Conservation (phyloP, 1,140 invertebrate species). For the Bombus polaris region DNA sequence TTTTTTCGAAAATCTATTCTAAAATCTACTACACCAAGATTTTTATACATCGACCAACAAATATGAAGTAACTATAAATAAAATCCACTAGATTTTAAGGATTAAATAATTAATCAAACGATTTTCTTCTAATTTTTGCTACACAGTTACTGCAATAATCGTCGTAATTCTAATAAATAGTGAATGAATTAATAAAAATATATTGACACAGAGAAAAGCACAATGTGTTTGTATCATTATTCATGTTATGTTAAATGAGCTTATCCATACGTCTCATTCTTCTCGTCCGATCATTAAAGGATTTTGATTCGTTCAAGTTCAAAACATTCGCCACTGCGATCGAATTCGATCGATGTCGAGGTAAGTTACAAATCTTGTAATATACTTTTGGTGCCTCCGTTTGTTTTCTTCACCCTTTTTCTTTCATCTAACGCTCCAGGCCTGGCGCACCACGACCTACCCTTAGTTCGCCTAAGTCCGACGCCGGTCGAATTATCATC, state of each 20-base stretch:
- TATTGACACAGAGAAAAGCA: no score
- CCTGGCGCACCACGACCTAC: slow-evolving; percentile 20
- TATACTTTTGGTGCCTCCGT: background rate
- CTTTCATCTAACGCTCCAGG: background rate
- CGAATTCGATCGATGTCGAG: background rate
- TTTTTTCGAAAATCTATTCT: background rate
- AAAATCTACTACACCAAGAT: background rate
- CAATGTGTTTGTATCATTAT: no score
- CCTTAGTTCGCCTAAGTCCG: background rate
- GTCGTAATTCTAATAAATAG: background rate
- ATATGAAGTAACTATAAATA: background rate
- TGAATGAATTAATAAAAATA: no score
- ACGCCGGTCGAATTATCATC: slow-evolving; percentile 39
- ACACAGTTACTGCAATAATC: background rate
- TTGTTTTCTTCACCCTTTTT: background rate
- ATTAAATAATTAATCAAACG: no score
- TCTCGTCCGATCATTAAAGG: background rate
- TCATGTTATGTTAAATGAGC: no score
- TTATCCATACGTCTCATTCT: background rate
- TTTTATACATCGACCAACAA: background rate
- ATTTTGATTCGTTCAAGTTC: background rate
- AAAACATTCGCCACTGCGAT: background rate
- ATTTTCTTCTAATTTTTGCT: background rate
- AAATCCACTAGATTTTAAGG: no score
- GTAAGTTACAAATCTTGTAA: slow-evolving; percentile 19